A percentile compares a stretch with the other conserved stretches of the same genome.
Conservation (phyloP, 1,140 invertebrate genomes). For the Andricus grossulariae region DNA sequence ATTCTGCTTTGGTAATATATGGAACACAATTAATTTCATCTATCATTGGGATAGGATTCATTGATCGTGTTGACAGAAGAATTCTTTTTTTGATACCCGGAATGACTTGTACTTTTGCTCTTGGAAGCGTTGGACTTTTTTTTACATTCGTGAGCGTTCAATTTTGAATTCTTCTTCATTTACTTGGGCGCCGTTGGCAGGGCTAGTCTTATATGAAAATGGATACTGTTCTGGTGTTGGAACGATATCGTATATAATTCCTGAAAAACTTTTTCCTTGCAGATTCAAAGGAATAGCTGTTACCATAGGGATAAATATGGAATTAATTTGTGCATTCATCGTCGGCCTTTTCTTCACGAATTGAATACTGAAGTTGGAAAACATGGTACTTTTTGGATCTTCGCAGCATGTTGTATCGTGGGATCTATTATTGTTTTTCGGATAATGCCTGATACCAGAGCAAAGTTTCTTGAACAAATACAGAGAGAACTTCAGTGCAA, state of each 20-base stretch:
- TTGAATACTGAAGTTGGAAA: neutral
- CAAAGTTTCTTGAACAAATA: constrained; percentile 28
- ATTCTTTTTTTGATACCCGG: neutral
- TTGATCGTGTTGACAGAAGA: neutral
- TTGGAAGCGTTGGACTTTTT: neutral
- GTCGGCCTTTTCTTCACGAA: neutral
- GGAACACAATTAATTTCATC: neutral
- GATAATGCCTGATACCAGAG: neutral
- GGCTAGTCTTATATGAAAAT: neutral
- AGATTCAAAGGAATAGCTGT: neutral
- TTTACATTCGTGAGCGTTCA: neutral
- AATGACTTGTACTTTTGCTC: neutral
- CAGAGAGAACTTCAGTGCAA: neutral
- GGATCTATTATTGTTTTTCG: neutral
- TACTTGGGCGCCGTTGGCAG: neutral
- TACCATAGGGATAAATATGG: neutral
- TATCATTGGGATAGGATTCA: neutral
- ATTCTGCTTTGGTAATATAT: neutral
- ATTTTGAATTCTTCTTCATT: neutral
- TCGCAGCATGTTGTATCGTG: neutral
- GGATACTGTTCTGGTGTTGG: neutral
- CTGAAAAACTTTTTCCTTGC: neutral
- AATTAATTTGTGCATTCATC: neutral
- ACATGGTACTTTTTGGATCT: neutral
- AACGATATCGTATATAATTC: neutral